Evolutionary conservation across 2,888 invertebrate genomes (phyloP).

Genomic region (Mythimna loreyi): DNA sequence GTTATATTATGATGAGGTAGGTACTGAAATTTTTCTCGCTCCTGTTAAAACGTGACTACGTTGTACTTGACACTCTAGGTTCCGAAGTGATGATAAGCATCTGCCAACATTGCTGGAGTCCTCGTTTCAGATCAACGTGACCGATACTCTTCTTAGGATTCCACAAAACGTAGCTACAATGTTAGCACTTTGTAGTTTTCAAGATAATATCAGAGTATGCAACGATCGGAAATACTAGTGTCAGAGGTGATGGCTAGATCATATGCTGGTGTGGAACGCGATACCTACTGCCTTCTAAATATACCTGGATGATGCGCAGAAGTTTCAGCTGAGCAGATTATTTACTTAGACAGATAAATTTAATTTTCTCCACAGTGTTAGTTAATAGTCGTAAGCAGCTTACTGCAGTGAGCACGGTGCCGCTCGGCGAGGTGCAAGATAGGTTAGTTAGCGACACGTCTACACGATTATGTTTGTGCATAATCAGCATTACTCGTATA

Average conservation of each 20-base stretch:
- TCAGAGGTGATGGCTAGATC: neutral
- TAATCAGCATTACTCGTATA: too few relatives aligned
- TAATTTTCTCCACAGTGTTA: neutral
- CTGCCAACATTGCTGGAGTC: constrained; percentile 6
- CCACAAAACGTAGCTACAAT: neutral
- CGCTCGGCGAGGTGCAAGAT: neutral
- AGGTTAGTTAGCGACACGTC: neutral
- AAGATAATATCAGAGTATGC: neutral
- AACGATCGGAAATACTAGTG: too few relatives aligned
- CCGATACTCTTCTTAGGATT: constrained; percentile 10
- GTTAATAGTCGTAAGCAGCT: neutral
- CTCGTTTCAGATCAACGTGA: constrained; percentile 38
- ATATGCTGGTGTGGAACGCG: neutral
- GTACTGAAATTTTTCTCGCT: neutral
- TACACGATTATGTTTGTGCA: neutral
- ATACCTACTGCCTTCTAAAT: neutral
- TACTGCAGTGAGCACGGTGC: neutral
- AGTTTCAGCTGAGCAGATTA: neutral
- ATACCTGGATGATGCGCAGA: neutral
- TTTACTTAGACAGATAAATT: neutral
- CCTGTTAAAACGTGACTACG: neutral
- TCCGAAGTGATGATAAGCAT: constrained; percentile 27
- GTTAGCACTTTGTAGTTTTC: neutral
- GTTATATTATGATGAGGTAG: neutral
- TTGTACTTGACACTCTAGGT: constrained; percentile 3